Conservation (phyloP, 2,797 vertebrate genomes). For the Mus spretus region DNA sequence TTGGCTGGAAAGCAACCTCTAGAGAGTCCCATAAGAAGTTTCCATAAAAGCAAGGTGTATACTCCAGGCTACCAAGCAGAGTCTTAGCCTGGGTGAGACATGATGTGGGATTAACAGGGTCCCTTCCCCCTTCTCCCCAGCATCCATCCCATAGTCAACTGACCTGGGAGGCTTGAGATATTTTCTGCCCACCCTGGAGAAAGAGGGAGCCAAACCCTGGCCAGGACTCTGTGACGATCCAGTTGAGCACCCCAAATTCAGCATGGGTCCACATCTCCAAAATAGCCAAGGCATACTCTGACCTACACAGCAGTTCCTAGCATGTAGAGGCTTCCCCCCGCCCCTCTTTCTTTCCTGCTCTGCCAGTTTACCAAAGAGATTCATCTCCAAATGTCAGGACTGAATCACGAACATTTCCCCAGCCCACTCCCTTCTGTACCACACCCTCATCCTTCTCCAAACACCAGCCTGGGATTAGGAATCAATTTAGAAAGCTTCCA, state of each 20-base stretch:
- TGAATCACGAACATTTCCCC: background rate
- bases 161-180: too few species aligned
- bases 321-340: background rate
- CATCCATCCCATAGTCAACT: background rate
- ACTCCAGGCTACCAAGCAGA: background rate
- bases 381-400: constrained; percentile 22
- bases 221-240: background rate
- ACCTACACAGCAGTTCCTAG: background rate
- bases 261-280: background rate
- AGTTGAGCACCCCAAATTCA: background rate
- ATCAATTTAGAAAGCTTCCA: background rate
- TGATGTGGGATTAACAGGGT: rapidly evolving
- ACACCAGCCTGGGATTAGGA: background rate
- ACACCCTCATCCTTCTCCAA: background rate
- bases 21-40: background rate
- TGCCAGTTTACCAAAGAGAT: constrained; percentile 38
- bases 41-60: background rate
- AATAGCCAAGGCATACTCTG: rapidly evolving
- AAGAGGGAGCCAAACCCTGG: background rate
- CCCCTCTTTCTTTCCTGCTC: background rate
- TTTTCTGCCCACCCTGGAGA: background rate
- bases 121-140: background rate
- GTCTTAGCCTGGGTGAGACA: background rate
- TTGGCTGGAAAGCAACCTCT: background rate
- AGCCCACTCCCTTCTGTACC: background rate